Evolutionary conservation across 2,888 invertebrate genomes (phyloP).

Genomic region (Formica aserva): DNA sequence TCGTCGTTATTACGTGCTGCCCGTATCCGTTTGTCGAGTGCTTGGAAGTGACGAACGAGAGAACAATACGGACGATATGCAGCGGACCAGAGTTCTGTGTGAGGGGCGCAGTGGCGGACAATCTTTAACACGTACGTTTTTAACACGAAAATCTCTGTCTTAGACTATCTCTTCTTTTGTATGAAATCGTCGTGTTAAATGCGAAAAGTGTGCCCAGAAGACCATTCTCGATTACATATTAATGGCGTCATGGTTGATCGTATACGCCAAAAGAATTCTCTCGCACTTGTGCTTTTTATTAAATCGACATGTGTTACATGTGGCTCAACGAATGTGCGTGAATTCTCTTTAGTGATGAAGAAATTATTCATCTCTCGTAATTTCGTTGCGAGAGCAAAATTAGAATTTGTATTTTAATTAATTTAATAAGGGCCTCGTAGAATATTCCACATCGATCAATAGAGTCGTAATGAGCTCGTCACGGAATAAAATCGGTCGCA

Average conservation of each 20-base stretch:
- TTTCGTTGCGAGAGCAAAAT: conserved; percentile 7
- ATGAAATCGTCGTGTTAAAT: conserved; percentile 42
- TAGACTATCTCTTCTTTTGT: conserved; percentile 44
- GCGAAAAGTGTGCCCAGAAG: not conserved
- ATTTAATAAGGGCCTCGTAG: conserved; percentile 32
- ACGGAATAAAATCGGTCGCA: not conserved
- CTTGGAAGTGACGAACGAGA: conserved; percentile 32
- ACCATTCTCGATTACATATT: conserved; percentile 9
- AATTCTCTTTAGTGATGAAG: not conserved
- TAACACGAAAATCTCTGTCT: conserved; percentile 56
- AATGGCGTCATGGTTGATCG: not conserved
- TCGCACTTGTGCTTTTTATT: conserved; percentile 37
- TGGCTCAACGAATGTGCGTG: conserved; percentile 41
- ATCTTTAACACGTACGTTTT: conserved; percentile 66
- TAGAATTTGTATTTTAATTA: conserved; percentile 26
- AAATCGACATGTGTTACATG: conserved; percentile 16
- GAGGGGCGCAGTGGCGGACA: conserved; percentile 55
- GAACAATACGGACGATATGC: conserved; percentile 58
- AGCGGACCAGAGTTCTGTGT: conserved; percentile 54
- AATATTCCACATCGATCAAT: conserved; percentile 3
- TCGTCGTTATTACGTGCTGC: conserved; percentile 32
- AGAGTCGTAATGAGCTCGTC: not conserved
- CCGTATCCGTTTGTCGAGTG: conserved; percentile 34
- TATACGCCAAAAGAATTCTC: not conserved
- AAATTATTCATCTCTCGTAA: conserved; percentile 28